Percentiles rank a stretch among this genome's conserved stretches.
Conservation (phyloP, 2,797 vertebrate genomes). For the Todus mexicanus region DNA sequence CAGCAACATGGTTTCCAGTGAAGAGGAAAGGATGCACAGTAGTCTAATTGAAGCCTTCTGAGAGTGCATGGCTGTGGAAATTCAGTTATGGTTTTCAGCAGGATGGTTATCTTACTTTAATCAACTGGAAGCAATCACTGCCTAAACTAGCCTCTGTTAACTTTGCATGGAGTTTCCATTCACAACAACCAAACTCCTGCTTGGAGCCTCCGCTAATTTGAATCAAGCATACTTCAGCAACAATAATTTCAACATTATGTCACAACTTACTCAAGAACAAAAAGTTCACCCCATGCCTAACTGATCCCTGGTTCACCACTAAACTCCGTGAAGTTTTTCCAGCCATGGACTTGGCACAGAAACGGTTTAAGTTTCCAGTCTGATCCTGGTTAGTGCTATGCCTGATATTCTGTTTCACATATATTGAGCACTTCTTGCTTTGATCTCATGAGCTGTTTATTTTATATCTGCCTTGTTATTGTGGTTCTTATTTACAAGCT, state of each 20-base stretch:
- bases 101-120: conserved; percentile 41
- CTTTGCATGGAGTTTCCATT: neutral
- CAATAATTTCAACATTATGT: conserved; percentile 33
- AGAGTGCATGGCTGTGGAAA: conserved; percentile 28
- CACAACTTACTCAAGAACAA: conserved; percentile 19
- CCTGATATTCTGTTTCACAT: conserved; percentile 21
- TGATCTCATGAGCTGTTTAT: conserved; percentile 34
- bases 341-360: neutral
- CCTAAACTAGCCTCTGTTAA: conserved; percentile 5
- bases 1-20: neutral
- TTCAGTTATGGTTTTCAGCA: conserved; percentile 37
- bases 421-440: neutral
- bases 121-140: conserved; percentile 30
- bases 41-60: conserved; percentile 58
- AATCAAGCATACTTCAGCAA: conserved; percentile 29
- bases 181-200: conserved; percentile 8
- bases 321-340: neutral
- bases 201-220: conserved; percentile 39
- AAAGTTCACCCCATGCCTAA: conserved; percentile 7
- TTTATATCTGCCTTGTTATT: conserved; percentile 37
- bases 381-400: neutral
- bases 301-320: conserved; percentile 8
- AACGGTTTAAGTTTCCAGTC: conserved; percentile 7
- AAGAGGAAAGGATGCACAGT: neutral
- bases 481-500: conserved; percentile 37